Base-by-base conservation (phyloP, 2,113 vertebrate genomes). In the Phyllostomus discolor region DNA sequence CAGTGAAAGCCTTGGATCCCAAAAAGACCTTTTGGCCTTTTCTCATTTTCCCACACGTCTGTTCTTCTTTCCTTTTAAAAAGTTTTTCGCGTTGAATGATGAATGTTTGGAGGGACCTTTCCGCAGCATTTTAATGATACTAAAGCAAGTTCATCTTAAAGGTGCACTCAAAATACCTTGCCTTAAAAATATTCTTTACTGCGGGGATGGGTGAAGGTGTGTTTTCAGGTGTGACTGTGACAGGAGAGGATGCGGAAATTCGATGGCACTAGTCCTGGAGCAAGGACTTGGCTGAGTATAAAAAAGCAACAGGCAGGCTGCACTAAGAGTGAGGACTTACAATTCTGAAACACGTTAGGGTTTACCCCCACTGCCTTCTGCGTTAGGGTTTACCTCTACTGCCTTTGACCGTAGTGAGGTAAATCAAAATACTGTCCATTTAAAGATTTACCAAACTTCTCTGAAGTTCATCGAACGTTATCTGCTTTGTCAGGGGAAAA, bases 11-110 rank as follows among this genome's bases (percentile, higher is more conserved):
- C 38, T 89, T 59, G 26, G 19, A 35, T 89, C 62, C 24, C 52
- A 8, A 33, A 90, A 95, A 59, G 14, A 95, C 73, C 52, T 95
- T 67, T 96, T 95, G 92, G 5, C 33, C 81, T 90, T 95, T 95
- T 80, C 31, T 86, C n/a, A 62, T 86, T 88, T 95, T 83, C 10
- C 67, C 10, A 59, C 3, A 6, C 16, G 35, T 73, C 73, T 8
- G 10, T 7, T 73, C 22, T 80, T 48, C 35, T 11, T 22, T 54
- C 9, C 10, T 67, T 57, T 91, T 73, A 9, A 80, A 83, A 85
- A 94, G 17, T 43, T 81, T 96, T 96, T 72, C 24, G 24, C 38
- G 0, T 11, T 78, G 0, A n/a, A 9, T 22, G 66, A 94, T 26
- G 84, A 57, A 52, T 83, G 20, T 84, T 93, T 87, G 19, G 41